These are phyloP conservation scores for Hoplias malabaricus DNA, from an alignment of 2,113 vertebrate species.

Conservation along the genomic window DNA sequence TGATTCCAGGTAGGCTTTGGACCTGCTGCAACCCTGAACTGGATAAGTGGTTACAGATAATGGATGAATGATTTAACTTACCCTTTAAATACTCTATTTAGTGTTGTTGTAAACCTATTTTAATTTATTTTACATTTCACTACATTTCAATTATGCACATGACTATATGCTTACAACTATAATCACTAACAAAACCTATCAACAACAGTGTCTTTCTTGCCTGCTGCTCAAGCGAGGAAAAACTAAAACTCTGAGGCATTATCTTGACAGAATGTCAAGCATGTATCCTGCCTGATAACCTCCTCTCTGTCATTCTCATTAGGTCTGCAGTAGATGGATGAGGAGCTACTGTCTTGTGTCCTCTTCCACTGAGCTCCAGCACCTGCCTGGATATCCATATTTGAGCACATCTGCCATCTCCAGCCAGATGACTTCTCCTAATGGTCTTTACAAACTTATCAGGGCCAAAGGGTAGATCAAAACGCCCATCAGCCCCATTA, in stretches of 20 bases:
- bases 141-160: no score
- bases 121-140: no score
- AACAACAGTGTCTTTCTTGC: not conserved
- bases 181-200: not conserved
- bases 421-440: not conserved
- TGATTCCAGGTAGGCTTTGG: no score
- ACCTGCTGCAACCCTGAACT: no score
- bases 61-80: no score
- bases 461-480: not conserved
- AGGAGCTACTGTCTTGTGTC: slow-evolving; percentile 29
- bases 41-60: no score
- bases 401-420: slow-evolving; percentile 17
- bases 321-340: slow-evolving; percentile 10
- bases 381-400: slow-evolving; percentile 23
- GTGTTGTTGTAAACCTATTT: no score
- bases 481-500: not conserved
- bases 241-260: not conserved
- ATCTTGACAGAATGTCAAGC: slow-evolving; percentile 32
- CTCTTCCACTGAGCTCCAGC: not conserved
- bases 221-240: not conserved
- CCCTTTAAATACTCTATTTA: not conserved
- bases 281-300: slow-evolving; percentile 36
- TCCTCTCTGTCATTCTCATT: slow-evolving; percentile 14
- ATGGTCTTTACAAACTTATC: slow-evolving; percentile 9
- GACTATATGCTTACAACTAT: not conserved